phyloP scores from a whole-genome alignment of 2,113 vertebrate species.

The Progne subis region DNA sequence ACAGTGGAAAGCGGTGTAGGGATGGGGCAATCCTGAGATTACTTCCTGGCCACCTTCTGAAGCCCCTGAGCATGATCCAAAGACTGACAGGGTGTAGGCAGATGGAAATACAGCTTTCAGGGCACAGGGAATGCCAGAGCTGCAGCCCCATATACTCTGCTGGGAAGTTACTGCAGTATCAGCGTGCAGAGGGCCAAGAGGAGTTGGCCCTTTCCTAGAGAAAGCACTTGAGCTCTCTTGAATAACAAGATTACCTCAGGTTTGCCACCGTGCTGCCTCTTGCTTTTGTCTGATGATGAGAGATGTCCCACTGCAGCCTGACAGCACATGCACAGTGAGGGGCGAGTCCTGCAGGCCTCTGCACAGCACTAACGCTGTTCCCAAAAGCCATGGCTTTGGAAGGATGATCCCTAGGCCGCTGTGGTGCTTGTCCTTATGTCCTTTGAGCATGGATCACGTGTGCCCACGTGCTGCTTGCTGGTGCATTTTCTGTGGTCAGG shows the following conservation, averaged over 20 bases:
- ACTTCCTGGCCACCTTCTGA: not conserved
- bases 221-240: not conserved
- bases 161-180: not conserved
- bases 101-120: not conserved
- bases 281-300: not conserved
- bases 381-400: not conserved
- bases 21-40: not conserved
- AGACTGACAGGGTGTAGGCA: not conserved
- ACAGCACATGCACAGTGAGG: not conserved
- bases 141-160: not conserved
- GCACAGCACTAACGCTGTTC: accelerated
- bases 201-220: not conserved
- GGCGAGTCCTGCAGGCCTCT: not conserved
- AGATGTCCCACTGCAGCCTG: not conserved
- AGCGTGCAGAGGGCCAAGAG: not conserved
- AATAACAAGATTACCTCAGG: not conserved
- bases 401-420: not conserved
- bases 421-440: conserved; percentile 34
- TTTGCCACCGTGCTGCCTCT: not conserved
- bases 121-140: not conserved
- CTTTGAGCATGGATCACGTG: not conserved
- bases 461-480: conserved; percentile 51
- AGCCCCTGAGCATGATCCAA: not conserved
- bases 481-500: conserved; percentile 68
- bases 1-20: not conserved